A percentile compares a stretch with the other conserved stretches of the same genome.
Conservation (phyloP, 2,113 vertebrate species). For the Bombycilla garrulus region DNA sequence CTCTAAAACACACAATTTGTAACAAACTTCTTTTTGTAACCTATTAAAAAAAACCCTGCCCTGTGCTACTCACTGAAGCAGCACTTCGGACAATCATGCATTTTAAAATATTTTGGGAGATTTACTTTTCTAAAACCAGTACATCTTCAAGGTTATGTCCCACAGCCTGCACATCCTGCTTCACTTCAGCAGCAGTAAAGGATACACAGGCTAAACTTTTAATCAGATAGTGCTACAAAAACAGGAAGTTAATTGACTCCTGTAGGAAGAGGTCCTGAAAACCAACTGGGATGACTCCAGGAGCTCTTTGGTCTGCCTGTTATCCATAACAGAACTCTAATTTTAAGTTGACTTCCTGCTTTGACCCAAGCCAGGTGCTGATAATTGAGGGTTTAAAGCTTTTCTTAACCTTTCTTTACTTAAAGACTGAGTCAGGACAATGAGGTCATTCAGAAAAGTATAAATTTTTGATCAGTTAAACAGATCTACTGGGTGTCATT, state of each 20-base stretch:
- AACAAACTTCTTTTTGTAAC: not conserved
- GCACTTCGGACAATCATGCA: not conserved
- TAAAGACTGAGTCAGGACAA: not conserved
- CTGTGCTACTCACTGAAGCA: not conserved
- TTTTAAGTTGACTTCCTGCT: not conserved
- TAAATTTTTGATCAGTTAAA: not conserved
- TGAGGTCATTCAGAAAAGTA: not conserved
- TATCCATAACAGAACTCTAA: not conserved
- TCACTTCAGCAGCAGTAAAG: not conserved
- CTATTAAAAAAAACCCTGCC: rapidly evolving
- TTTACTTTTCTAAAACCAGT: not conserved
- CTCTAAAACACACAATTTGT: not conserved
- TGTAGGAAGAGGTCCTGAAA: not conserved
- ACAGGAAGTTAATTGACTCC: not conserved
- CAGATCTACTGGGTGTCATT: not conserved
- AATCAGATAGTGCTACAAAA: not conserved
- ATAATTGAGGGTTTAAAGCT: not conserved
- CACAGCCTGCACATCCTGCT: not conserved
- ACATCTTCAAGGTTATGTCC: not conserved
- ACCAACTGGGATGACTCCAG: not conserved
- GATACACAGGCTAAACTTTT: not conserved
- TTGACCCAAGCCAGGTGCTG: not conserved
- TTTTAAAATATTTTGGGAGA: not conserved
- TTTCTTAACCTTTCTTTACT: not conserved
- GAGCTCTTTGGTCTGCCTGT: not conserved